phyloP scores from a whole-genome alignment of 2,113 vertebrate genomes.

The Paedocypris sp. region DNA sequence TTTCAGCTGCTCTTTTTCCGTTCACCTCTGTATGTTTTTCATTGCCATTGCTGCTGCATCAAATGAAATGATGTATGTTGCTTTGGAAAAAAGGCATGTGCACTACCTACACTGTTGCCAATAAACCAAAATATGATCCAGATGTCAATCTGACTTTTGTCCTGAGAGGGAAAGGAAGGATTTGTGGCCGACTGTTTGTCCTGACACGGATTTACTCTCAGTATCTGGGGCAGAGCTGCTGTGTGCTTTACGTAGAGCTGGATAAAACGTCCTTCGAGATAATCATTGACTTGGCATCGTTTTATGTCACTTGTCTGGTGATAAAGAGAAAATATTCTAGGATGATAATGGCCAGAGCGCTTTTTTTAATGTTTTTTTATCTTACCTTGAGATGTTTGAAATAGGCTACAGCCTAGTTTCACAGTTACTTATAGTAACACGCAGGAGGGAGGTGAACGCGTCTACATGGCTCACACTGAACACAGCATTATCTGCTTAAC shows the following conservation, averaged over 20 bases:
- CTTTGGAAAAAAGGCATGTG: too few species aligned
- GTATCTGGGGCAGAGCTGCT: constrained; percentile 38
- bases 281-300: too few species aligned
- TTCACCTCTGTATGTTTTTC: too few species aligned
- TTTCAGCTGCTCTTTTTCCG: too few species aligned
- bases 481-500: background rate
- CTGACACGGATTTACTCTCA: constrained; percentile 33
- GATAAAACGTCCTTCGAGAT: constrained; percentile 26
- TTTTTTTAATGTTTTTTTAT: background rate
- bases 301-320: too few species aligned
- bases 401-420: constrained; percentile 16
- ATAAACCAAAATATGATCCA: constrained; percentile 44
- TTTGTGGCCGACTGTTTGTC: constrained; percentile 37
- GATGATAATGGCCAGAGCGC: background rate
- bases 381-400: background rate
- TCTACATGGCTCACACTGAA: background rate
- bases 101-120: too few species aligned
- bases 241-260: constrained; percentile 16
- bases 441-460: background rate
- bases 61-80: too few species aligned
- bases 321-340: too few species aligned
- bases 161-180: constrained; percentile 28
- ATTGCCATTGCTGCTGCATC: too few species aligned
- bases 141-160: constrained; percentile 44
- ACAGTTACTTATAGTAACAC: constrained; percentile 8